Evolutionary conservation across 2,888 invertebrate genomes (phyloP), one percentile per base, ranked within the genome.

Genomic region (Drosophila formosana): DNA sequence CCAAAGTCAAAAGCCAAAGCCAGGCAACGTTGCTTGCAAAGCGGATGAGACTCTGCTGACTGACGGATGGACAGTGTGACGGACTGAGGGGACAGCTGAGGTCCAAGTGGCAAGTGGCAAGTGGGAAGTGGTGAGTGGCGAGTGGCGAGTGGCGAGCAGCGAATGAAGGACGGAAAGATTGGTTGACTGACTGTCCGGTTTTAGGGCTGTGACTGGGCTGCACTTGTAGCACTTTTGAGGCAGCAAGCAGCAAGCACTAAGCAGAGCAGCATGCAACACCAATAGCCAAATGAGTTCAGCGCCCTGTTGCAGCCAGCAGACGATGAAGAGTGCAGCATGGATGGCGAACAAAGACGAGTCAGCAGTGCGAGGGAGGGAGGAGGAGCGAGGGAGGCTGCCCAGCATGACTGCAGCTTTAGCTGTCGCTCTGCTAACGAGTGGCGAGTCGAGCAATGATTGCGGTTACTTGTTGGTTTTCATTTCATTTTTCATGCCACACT

Each of bases 401-500:
- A 49, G 41, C 53, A 39, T 41, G 52, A 18, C 28, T 32, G n/a
- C 18, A 28, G n/a, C 34, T 32, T 51, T 39, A 45, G 47, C 37
- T 41, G 18, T 52, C 26, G n/a, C 60, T 61, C 64, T 75, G 68
- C 84, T 82, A 82, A 89, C 89, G 85, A 83, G 89, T 75, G 81
- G 80, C 78, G 84, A 83, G 84, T 76, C 63, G 56, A 78, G 82
- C 82, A 89, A 83, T 89, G 89, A 89, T 89, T 83, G 82, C 72
- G 82, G 82, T 83, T 83, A 78, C 82, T 83, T 89, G 70, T 84
- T 71, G 82, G 89, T 75, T 89, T 83, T 84, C 89, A 84, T 81
- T 83, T 83, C 78, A 89, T 83, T 83, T 89, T 87, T 84, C 89
- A 74, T 87, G 89, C 67, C 87, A 89, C 74, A 87, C 70, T 74